phyloP scores from a whole-genome alignment of 2,888 invertebrate species.

The Gryllus longicercus region DNA sequence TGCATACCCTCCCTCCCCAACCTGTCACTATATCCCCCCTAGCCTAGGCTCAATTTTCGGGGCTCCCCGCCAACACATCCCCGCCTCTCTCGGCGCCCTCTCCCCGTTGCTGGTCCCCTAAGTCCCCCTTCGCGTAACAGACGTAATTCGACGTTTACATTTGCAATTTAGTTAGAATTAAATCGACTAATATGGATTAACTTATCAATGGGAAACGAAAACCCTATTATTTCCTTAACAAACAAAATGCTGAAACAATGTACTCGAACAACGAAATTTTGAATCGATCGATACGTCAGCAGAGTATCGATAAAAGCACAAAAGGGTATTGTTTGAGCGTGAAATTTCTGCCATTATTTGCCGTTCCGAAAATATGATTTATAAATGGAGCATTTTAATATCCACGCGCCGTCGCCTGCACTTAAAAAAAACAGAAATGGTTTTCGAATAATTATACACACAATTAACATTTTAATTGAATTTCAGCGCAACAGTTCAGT shows the following conservation, averaged over 20 bases:
- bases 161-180: conserved; percentile 8
- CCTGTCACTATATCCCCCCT: too few relatives aligned
- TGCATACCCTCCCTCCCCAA: too few relatives aligned
- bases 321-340: not conserved
- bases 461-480: not conserved
- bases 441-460: not conserved
- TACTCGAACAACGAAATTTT: not conserved
- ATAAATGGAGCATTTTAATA: not conserved
- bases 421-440: not conserved
- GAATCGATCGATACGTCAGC: not conserved
- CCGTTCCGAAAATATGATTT: not conserved
- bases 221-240: not conserved
- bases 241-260: not conserved
- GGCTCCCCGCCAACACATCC: too few relatives aligned
- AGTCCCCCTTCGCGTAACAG: not conserved
- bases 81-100: too few relatives aligned
- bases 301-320: not conserved
- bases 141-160: not conserved
- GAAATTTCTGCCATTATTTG: not conserved
- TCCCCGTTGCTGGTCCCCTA: too few relatives aligned
- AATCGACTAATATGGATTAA: not conserved
- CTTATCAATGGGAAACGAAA: not conserved
- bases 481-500: not conserved
- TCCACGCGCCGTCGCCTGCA: not conserved
- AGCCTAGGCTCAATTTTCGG: too few relatives aligned